Base-by-base conservation (phyloP, 1,140 invertebrate genomes). In the Cyclargus thomasi region DNA sequence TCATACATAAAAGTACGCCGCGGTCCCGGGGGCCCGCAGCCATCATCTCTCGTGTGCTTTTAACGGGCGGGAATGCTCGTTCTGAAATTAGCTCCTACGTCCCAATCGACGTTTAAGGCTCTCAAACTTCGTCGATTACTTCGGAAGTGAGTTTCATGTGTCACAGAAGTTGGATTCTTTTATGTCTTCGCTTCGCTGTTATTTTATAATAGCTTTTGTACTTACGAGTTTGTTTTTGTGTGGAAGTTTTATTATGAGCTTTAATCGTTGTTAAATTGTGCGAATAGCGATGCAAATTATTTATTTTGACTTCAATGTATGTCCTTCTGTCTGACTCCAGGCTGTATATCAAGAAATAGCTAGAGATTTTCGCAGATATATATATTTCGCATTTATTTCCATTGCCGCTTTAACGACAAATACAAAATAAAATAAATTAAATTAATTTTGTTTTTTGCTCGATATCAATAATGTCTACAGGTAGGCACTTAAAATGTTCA, bases 91-190 rank as follows among this genome's bases (percentile, higher is more conserved):
- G 23, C 57, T 66, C 55, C 18, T 66, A 57, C 53, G 65, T 66
- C 65, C 55, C 53, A 66, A 66, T 66, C 65, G 65, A 66, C 65
- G 22, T 57, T 66, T 35, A 57, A 66, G 23, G 57, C 65, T 65
- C 57, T 20, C 23, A 66, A 66, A 66, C 65, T 66, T 59, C 53
- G 65, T 1, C 23, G 65, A 66, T 39, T 66, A 59, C 65, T 59
- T 65, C 23, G 53, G 5, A 36, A 53, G 11, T 47, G 22, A 57
- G 65, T 66, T 66, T 66, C 22, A 55, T 36, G 53, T 59, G 53
- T 66, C 53, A 20, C n/a, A 57, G 17, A 21, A 21, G 36, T 64
- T 64, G 39, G 20, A 64, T 21, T 64, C 36, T 39, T 35, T 39
- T 39, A 39, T 64, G 63, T 36, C n/a, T 36, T 20, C 36, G 35